Base-by-base conservation (phyloP, 2,888 invertebrate genomes). In the Drosophila aldrichi region DNA sequence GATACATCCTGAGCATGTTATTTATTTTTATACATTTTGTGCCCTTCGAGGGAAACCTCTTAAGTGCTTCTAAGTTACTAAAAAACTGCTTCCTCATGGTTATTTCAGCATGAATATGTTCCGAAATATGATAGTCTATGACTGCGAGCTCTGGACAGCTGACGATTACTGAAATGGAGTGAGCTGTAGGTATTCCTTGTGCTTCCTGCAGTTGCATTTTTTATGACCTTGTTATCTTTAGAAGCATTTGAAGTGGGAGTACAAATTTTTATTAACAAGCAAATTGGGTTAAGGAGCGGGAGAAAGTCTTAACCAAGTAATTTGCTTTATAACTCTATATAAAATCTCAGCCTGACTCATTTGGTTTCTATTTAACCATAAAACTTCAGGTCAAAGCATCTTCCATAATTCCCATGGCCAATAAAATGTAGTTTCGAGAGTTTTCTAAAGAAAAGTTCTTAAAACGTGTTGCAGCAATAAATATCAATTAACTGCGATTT, bases 401-500 rank as follows among this genome's bases (percentile, higher is more conserved):
- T 40, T 52, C 34, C 25, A 18, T 36, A 43, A 25, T 52, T 34
- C 14, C 16, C 10, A 36, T 22, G 29, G 49, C 51, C 62, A 62
- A 66, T 77, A 41, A 68, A 44, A 25, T 14, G 40, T 34, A 3
- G 14, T 12, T 36, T 46, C 2, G 2, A 44, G 43, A 41, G 1
- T 22, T 51, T 55, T 62, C 22, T 16, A 60, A 36, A 43, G 49
- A 65, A 79, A 54, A 62, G 49, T 75, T 70, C 48, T 56, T 22
- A 36, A 80, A 89, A 79, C 89, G 82, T 88, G 88, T 70, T 69
- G 55, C 46, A 74, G 65, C 74, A 61, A 81, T 87, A 89, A 87
- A 87, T 85, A 88, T 81, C 83, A 89, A 88, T 89, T 82, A 82
- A 73, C 75, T 58, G 54, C 71, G 86, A 81, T 81, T 84, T 65